These are phyloP conservation scores for Poecilia gillii DNA, from an alignment of 2,797 vertebrate genomes.

Conservation along the genomic window DNA sequence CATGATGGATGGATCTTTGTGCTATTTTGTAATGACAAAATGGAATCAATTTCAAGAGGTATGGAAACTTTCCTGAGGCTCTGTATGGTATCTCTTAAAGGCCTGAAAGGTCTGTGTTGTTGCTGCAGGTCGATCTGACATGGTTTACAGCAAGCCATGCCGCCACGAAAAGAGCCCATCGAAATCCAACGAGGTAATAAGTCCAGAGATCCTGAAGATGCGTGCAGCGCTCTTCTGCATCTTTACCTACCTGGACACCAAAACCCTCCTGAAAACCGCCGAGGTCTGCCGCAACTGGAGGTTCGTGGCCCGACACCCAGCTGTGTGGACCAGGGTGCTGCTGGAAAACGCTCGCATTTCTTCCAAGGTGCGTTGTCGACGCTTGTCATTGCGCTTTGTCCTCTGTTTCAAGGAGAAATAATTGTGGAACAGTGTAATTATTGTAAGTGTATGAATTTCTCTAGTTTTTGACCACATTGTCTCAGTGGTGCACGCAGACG, in stretches of 20 bases:
- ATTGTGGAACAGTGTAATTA: neutral
- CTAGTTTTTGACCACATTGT: slow-evolving; percentile 93
- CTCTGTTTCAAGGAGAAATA: neutral
- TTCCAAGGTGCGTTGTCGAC: slow-evolving; percentile 86
- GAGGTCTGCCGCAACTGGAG: slow-evolving; percentile 97
- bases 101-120: slow-evolving; percentile 4
- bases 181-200: slow-evolving; percentile 94
- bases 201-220: slow-evolving; percentile 97
- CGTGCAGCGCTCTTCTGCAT: slow-evolving; percentile 96
- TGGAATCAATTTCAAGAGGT: neutral
- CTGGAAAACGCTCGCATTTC: slow-evolving; percentile 96
- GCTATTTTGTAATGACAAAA: neutral
- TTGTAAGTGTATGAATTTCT: slow-evolving; percentile 18
- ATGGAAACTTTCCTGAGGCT: neutral
- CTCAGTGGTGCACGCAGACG: slow-evolving; percentile 98
- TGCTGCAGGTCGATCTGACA: slow-evolving; percentile 78
- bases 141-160: slow-evolving; percentile 77
- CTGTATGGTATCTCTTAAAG: neutral
- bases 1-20: neutral
- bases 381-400: neutral
- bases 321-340: slow-evolving; percentile 95
- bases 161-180: slow-evolving; percentile 90
- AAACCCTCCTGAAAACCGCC: slow-evolving; percentile 89
- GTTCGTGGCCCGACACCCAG: slow-evolving; percentile 95
- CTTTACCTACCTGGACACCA: slow-evolving; percentile 98